phyloP scores from a whole-genome alignment of 2,888 invertebrate species.

The Lordiphosa fenestrarum region DNA sequence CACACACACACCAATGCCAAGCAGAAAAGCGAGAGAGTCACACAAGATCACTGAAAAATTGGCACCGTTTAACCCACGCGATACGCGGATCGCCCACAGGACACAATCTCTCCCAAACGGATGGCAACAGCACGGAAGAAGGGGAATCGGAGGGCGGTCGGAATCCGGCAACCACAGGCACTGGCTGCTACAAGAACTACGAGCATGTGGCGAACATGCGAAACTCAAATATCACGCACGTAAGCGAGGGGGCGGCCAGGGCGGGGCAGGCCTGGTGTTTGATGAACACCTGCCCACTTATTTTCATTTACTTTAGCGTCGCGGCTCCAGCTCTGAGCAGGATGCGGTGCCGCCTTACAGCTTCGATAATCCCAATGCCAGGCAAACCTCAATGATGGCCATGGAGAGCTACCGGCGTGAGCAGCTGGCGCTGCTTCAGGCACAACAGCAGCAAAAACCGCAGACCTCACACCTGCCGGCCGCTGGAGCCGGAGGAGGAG shows the following conservation, averaged over 20 bases:
- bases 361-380: conserved; percentile 77
- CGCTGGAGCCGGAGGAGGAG: conserved; percentile 1
- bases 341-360: conserved; percentile 80
- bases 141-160: conserved; percentile 82
- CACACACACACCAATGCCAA: conserved; percentile 36
- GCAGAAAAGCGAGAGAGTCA: conserved; percentile 81
- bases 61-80: conserved; percentile 81
- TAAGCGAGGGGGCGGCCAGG: conserved; percentile 49
- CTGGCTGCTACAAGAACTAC: conserved; percentile 89
- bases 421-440: conserved; percentile 67
- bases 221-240: conserved; percentile 78
- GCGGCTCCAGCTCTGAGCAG: conserved; percentile 77
- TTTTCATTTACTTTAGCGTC: conserved; percentile 55
- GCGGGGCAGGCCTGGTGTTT: neutral
- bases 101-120: conserved; percentile 94
- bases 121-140: conserved; percentile 89
- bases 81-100: conserved; percentile 84
- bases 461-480: conserved; percentile 5
- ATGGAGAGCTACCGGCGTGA: conserved; percentile 78
- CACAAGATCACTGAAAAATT: conserved; percentile 80
- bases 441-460: conserved; percentile 50
- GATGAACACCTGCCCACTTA: neutral
- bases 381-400: conserved; percentile 79
- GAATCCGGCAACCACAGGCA: conserved; percentile 87
- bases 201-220: conserved; percentile 83